Evolutionary conservation across 2,113 vertebrate species (phyloP).

Genomic region (Eupsittula cactorum): DNA sequence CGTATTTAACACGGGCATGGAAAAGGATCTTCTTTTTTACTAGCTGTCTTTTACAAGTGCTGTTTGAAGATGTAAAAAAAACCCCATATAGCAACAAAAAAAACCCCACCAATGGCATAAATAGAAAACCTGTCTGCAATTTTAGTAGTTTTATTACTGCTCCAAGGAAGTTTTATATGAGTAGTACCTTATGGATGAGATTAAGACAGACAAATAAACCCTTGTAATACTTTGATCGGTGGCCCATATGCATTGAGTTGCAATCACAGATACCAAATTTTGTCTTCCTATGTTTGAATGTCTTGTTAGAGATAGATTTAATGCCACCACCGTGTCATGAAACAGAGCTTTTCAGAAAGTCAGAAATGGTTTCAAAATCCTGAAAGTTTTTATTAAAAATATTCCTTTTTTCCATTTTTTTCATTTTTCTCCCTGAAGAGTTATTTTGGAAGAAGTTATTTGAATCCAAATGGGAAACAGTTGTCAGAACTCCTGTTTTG

Average conservation of each 20-base stretch:
- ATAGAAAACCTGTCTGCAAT: neutral
- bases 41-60: neutral
- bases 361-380: neutral
- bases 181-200: neutral
- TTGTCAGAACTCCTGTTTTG: neutral
- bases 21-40: neutral
- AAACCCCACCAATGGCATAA: neutral
- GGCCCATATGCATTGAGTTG: neutral
- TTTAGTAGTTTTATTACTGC: neutral
- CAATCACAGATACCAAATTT: neutral
- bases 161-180: neutral
- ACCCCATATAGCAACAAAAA: neutral
- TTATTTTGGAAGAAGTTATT: neutral
- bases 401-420: neutral
- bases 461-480: neutral
- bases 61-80: neutral
- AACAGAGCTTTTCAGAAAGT: neutral
- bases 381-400: neutral
- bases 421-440: neutral
- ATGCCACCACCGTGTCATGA: neutral
- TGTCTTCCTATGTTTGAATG: neutral
- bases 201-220: neutral
- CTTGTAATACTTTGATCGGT: neutral
- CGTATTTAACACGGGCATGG: neutral
- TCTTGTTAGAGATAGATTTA: neutral